Percentiles rank a stretch among this genome's conserved stretches.
Evolutionary conservation across 1,140 invertebrate genomes (phyloP).

Genomic region (Conus betulinus): DNA sequence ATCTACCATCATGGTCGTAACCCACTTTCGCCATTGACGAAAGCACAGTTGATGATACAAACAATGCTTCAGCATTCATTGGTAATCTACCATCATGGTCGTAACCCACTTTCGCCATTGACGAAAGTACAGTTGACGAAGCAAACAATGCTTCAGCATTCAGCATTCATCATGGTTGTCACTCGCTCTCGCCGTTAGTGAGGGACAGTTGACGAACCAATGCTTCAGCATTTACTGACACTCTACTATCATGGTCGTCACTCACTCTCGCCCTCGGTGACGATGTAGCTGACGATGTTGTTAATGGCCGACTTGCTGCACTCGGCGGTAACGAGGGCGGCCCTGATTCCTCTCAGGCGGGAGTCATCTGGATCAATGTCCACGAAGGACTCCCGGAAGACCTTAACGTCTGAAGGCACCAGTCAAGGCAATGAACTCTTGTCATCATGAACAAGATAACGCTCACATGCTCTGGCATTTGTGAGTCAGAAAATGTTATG

Average conservation of each 20-base stretch:
- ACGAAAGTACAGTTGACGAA: conserved; percentile 69
- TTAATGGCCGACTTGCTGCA: conserved; percentile 68
- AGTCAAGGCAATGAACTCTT: background rate
- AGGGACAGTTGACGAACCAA: background rate
- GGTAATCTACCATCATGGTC: background rate
- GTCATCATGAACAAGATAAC: too few species aligned
- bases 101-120: conserved; percentile 68
- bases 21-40: too few species aligned
- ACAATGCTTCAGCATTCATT: too few species aligned
- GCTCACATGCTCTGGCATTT: too few species aligned
- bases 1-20: too few species aligned
- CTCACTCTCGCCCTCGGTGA: conserved; percentile 72
- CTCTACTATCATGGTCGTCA: background rate
- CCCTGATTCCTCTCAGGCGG: conserved; percentile 60
- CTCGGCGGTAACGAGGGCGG: conserved; percentile 63
- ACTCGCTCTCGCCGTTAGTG: background rate
- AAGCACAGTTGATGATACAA: too few species aligned
- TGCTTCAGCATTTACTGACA: background rate
- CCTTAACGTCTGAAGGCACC: conserved; percentile 55
- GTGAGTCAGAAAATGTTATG: too few species aligned
- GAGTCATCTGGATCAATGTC: conserved; percentile 60
- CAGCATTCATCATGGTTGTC: background rate
- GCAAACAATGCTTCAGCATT: too few species aligned
- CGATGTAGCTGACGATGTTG: conserved; percentile 69
- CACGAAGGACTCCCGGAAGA: conserved; percentile 56